Conservation (phyloP, 2,797 vertebrate genomes). For the Sebastes diploproa region DNA sequence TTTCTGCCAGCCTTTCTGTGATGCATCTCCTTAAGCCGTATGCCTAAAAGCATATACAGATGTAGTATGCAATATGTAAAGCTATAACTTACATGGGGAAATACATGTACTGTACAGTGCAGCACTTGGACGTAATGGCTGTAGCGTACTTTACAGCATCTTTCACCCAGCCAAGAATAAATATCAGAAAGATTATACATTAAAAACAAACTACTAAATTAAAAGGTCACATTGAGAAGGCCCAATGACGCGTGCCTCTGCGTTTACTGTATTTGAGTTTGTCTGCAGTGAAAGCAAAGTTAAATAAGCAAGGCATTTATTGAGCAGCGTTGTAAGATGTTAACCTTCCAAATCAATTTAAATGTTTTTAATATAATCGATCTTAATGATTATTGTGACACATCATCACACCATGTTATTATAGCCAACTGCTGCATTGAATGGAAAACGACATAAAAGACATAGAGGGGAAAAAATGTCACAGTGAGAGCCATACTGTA, state of each 20-base stretch:
- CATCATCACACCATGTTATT: neutral
- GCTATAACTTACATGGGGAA: neutral
- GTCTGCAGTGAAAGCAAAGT: neutral
- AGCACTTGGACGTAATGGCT: neutral
- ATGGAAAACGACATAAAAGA: neutral
- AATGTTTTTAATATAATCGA: neutral
- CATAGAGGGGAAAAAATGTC: neutral
- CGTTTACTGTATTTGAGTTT: neutral
- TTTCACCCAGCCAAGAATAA: neutral
- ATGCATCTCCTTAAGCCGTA: neutral
- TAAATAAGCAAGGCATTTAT: neutral
- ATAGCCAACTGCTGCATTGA: neutral
- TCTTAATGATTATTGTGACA: neutral
- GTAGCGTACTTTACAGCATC: neutral
- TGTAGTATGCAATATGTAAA: slow-evolving; percentile 11
- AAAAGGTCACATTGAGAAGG: neutral
- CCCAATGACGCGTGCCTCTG: neutral
- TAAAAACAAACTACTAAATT: neutral
- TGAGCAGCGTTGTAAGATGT: neutral
- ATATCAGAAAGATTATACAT: neutral
- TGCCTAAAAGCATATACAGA: slow-evolving; percentile 3
- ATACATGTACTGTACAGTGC: neutral
- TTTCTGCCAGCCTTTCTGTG: neutral
- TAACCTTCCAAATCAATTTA: neutral
- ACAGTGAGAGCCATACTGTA: neutral